Conservation (phyloP, 1,140 invertebrate genomes). For the Frieseomelitta varia region DNA sequence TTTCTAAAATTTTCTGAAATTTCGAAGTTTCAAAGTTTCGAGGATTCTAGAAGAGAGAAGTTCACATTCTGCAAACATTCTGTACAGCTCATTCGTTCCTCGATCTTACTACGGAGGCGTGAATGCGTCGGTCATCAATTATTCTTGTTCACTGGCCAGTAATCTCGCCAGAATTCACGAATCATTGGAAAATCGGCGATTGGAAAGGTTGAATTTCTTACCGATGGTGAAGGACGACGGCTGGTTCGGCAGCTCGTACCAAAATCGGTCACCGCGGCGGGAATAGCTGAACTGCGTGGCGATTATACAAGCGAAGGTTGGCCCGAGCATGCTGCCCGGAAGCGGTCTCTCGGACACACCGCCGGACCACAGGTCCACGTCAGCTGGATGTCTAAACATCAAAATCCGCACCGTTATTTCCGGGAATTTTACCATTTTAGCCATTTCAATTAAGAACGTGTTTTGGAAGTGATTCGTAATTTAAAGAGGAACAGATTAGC, state of each 20-base stretch:
- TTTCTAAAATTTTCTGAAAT: too few species aligned
- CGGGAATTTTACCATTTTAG: background rate
- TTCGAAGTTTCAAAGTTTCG: too few species aligned
- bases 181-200: slow-evolving; percentile 29
- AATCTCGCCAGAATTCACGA: background rate
- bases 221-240: slow-evolving; percentile 93
- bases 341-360: slow-evolving; percentile 95
- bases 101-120: background rate
- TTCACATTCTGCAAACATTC: background rate
- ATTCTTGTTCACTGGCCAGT: background rate
- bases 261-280: slow-evolving; percentile 96
- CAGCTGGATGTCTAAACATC: slow-evolving; percentile 87
- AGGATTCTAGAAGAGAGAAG: background rate
- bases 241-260: slow-evolving; percentile 96
- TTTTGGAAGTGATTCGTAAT: background rate
- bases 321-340: slow-evolving; percentile 94
- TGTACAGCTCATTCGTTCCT: too few species aligned
- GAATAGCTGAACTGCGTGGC: slow-evolving; percentile 97
- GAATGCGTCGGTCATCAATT: background rate
- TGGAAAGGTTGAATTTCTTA: slow-evolving; percentile 70
- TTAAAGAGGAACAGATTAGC: background rate
- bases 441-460: background rate
- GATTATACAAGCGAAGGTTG: slow-evolving; percentile 97
- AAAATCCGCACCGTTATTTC: slow-evolving; percentile 38
- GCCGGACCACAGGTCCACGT: slow-evolving; percentile 96